Conservation (phyloP, 2,113 vertebrate species). For the Thomomys bottae region DNA sequence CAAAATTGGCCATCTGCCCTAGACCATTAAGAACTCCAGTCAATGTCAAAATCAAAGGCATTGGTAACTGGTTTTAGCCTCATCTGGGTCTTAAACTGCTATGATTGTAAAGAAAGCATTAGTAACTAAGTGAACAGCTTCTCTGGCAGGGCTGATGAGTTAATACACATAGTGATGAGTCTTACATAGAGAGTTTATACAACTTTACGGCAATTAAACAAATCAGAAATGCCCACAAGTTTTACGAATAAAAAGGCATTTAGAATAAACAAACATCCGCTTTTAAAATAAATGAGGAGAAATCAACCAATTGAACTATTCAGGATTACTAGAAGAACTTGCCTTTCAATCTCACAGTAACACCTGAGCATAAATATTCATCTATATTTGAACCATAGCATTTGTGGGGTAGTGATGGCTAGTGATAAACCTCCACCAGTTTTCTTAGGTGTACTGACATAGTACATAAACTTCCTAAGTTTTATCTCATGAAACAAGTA, state of each 20-base stretch:
- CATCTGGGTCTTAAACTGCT: not conserved
- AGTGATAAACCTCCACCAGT: not conserved
- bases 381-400: not conserved
- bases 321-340: not conserved
- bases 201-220: not conserved
- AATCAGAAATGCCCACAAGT: not conserved
- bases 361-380: not conserved
- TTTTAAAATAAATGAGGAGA: constrained; percentile 27
- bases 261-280: constrained; percentile 13
- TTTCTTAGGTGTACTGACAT: constrained; percentile 18
- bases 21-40: not conserved
- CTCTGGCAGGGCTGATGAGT: not conserved
- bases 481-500: not conserved
- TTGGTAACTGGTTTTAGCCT: not conserved
- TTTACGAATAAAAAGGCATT: constrained; percentile 20
- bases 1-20: not conserved
- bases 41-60: not conserved
- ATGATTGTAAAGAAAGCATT: not conserved
- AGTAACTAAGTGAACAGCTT: not conserved
- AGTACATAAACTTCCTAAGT: not conserved
- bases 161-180: too few relatives aligned
- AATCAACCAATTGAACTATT: constrained; percentile 7
- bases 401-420: not conserved
- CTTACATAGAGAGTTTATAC: not conserved
- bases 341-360: not conserved